phyloP scores from a whole-genome alignment of 2,888 invertebrate genomes.

The Aphidius colemani region DNA sequence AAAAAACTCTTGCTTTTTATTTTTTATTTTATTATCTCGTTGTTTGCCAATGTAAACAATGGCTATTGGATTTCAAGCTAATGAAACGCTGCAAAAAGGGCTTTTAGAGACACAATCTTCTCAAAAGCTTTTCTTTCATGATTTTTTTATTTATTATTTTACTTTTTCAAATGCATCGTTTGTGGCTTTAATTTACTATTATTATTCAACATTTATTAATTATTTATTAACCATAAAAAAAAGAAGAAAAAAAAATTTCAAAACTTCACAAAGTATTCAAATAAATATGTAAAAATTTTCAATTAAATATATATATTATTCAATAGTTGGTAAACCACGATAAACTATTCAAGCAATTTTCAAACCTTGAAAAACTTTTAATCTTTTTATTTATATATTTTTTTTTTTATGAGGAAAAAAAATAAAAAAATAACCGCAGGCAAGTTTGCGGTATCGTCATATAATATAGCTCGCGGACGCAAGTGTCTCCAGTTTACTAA shows the following conservation, averaged over 20 bases:
- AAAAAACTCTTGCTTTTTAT: constrained; percentile 45
- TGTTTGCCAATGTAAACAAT: constrained; percentile 54
- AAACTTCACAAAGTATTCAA: neutral
- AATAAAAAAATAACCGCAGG: neutral
- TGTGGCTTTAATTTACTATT: too few relatives aligned
- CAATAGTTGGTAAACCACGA: too few relatives aligned
- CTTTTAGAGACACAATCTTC: constrained; percentile 34
- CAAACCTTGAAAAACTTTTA: neutral
- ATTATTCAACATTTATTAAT: constrained; percentile 14
- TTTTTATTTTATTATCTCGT: constrained; percentile 40
- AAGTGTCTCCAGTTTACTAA: constrained; percentile 57
- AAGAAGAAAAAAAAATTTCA: neutral
- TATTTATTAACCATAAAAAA: constrained; percentile 2
- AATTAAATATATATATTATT: neutral
- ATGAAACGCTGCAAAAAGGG: constrained; percentile 41
- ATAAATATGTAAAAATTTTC: neutral
- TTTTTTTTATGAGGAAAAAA: neutral
- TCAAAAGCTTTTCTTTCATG: constrained; percentile 4
- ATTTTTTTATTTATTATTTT: too few relatives aligned
- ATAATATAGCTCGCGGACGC: constrained; percentile 51
- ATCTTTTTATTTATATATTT: neutral
- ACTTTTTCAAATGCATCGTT: too few relatives aligned
- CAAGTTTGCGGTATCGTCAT: constrained; percentile 39
- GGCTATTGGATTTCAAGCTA: constrained; percentile 55
- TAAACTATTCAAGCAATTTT: neutral